These are phyloP conservation scores for Scartelaos histophorus DNA, from an alignment of 2,113 vertebrate species.

Conservation along the genomic window DNA sequence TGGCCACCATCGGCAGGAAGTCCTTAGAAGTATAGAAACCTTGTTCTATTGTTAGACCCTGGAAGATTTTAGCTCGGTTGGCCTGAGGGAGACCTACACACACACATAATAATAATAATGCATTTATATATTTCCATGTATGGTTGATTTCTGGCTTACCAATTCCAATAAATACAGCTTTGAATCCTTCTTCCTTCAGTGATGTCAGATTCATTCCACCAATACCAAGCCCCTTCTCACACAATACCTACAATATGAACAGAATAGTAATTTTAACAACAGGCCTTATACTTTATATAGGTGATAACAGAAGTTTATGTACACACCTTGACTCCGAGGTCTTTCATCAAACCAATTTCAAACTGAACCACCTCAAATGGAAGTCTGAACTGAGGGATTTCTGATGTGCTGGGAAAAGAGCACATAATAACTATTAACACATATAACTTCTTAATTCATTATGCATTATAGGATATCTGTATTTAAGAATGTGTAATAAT, in stretches of 20 bases:
- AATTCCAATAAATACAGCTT: constrained; percentile 88
- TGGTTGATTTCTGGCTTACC: constrained; percentile 74
- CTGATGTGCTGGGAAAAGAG: constrained; percentile 74
- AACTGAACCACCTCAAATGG: constrained; percentile 87
- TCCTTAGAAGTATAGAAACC: constrained; percentile 94
- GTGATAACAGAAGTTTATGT: neutral
- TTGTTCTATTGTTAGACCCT: constrained; percentile 81
- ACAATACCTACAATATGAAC: constrained; percentile 77
- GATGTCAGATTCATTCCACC: constrained; percentile 81
- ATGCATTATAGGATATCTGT: neutral
- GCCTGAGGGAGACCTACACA: constrained; percentile 88
- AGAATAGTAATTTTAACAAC: neutral
- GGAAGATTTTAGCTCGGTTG: constrained; percentile 83
- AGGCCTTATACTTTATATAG: neutral
- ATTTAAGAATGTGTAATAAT: neutral
- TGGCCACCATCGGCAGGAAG: constrained; percentile 87
- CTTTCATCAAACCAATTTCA: constrained; percentile 89
- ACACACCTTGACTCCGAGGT: constrained; percentile 83
- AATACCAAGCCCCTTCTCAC: constrained; percentile 80
- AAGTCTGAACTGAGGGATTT: constrained; percentile 91
- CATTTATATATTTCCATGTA: neutral
- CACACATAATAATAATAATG: constrained; percentile 18
- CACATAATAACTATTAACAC: neutral
- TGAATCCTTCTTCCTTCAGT: constrained; percentile 83
- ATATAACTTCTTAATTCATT: neutral